Evolutionary conservation across 2,113 vertebrate species (phyloP), one percentile per base, ranked within the genome.

Genomic region (Acanthochromis polyacanthus): DNA sequence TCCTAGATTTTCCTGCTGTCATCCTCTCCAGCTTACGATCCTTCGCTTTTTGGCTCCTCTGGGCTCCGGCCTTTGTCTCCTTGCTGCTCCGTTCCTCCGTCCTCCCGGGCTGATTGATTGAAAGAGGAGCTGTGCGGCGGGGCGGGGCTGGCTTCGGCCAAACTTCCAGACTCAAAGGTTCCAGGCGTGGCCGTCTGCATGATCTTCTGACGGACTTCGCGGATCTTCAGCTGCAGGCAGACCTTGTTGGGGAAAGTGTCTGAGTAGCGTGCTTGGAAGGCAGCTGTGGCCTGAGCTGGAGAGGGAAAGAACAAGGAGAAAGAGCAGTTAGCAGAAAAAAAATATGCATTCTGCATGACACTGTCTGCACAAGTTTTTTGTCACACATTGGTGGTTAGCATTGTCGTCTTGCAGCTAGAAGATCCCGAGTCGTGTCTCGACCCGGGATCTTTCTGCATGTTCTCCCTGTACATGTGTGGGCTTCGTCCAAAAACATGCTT

Each of bases 201-300:
- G 91, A 98, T 98, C 93, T 98, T 98, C 95, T 98, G 97, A 38
- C 97, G 95, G 45, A 98, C 97, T 67, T 98, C 97, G 0, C 97
- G 95, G 86, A 98, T 98, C 94, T 98, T 98, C 81, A 98, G 89
- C 91, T 98, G 97, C 86, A 98, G 92, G 82, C 97, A 97, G 52
- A 97, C 94, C 88, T 98, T 98, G 79, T 93, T 96, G 67, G 97
- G 97, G 88, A 98, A 98, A 43, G 97, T 98, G 90, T 98, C 97
- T 0, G 95, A 95, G 72, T 95, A 96, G 63, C 96, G 96, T 0
- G 95, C 94, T 94, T 98, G 97, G 92, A 98, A 98, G 43, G 96
- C 96, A 10, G 96, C 96, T 0, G 97, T 98, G 87, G 97, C 95
- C 92, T 97, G 97, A 90, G 97, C 97, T 98, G 88, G 0, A 80